phyloP scores from a whole-genome alignment of 2,113 vertebrate genomes.

The Engraulis encrasicolus region DNA sequence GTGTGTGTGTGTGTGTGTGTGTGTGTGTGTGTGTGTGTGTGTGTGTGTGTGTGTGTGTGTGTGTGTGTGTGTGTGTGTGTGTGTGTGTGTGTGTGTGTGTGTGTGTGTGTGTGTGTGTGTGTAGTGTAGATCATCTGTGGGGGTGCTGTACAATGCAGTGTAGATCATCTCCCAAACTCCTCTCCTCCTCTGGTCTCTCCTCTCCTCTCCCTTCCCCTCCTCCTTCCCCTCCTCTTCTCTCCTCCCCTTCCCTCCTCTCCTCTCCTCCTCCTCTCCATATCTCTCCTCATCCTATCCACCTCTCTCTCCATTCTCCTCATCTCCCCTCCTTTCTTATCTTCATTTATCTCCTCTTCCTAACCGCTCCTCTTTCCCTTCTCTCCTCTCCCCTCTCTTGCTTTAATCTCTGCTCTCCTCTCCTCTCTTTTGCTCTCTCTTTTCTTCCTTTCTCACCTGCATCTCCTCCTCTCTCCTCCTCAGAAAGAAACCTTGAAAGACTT shows the following conservation, averaged over 20 bases:
- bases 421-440: background rate
- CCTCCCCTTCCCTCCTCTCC: constrained; percentile 41
- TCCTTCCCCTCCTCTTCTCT: constrained; percentile 4
- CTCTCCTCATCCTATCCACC: constrained; percentile 44
- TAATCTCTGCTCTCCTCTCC: no score
- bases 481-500: no score
- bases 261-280: constrained; percentile 34
- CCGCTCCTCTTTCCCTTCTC: background rate
- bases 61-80: constrained; percentile 53
- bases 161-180: no score
- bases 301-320: constrained; percentile 51
- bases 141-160: no score
- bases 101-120: constrained; percentile 48
- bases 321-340: background rate
- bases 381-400: background rate
- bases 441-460: background rate
- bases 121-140: no score
- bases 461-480: no score
- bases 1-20: no score
- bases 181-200: no score
- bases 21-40: no score
- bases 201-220: constrained; percentile 61
- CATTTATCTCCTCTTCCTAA: background rate
- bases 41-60: no score
- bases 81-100: constrained; percentile 60